Percentiles rank a stretch among this genome's conserved stretches.
Evolutionary conservation across 2,888 invertebrate genomes (phyloP).

Genomic region (Drosophila pseudotakahashii): DNA sequence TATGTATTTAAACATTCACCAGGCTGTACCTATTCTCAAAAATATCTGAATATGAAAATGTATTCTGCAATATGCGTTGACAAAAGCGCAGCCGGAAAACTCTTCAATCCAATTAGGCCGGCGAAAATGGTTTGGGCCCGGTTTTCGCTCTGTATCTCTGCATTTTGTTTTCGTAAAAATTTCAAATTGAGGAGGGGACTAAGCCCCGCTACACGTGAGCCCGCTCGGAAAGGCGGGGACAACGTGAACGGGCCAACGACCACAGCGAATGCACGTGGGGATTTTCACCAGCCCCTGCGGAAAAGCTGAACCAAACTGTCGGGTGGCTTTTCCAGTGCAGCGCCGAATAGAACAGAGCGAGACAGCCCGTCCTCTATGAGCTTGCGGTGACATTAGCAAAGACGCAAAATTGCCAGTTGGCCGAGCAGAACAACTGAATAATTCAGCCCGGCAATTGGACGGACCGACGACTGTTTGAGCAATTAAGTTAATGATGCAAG

Average conservation of each 20-base stretch:
- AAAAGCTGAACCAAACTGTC: constrained; percentile 17
- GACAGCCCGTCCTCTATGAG: constrained; percentile 22
- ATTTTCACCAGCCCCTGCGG: constrained; percentile 16
- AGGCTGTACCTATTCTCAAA: constrained; percentile 7
- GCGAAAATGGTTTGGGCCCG: constrained; percentile 11
- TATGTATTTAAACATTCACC: constrained; percentile 61
- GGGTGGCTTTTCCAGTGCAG: constrained; percentile 23
- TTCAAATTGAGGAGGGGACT: constrained; percentile 54
- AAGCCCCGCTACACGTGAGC: constrained; percentile 65
- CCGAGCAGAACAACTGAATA: constrained; percentile 65
- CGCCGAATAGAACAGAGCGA: constrained; percentile 33
- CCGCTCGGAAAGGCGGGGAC: constrained; percentile 17
- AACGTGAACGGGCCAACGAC: constrained; percentile 50
- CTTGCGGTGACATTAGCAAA: constrained; percentile 49
- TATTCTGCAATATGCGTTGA: constrained; percentile 14
- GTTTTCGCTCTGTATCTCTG: constrained; percentile 13
- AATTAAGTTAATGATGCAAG: constrained; percentile 80
- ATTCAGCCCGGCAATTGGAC: constrained; percentile 77
- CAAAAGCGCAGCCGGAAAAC: constrained; percentile 24
- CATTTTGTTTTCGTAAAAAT: constrained; percentile 15
- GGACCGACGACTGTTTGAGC: constrained; percentile 57
- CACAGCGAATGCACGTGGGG: constrained; percentile 42
- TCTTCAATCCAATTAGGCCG: constrained; percentile 39
- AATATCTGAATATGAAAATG: constrained; percentile 10
- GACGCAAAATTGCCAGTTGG: constrained; percentile 54